Conservation (phyloP, 2,888 invertebrate genomes). For the Eutolmus rufibarbis region DNA sequence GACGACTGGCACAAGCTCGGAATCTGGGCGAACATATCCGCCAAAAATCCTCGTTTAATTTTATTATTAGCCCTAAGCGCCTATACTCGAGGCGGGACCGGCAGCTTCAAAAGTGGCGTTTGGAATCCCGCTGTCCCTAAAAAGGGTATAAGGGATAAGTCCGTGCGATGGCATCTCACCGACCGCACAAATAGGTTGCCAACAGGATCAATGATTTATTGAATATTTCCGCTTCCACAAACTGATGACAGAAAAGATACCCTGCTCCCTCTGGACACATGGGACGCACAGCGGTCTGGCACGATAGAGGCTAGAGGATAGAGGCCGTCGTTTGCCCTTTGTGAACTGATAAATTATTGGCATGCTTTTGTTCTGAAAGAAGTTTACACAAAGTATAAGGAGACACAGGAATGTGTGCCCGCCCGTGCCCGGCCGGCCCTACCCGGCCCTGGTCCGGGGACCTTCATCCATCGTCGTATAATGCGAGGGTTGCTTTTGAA, state of each 20-base stretch:
- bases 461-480: neutral
- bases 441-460: neutral
- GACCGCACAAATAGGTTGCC: conserved; percentile 48
- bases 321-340: conserved; percentile 24
- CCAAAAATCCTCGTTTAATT: conserved; percentile 20
- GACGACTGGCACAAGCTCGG: neutral
- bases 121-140: neutral
- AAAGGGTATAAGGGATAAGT: neutral
- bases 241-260: neutral
- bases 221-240: conserved; percentile 48
- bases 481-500: conserved; percentile 33
- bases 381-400: conserved; percentile 41
- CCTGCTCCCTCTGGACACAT: conserved; percentile 12
- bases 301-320: neutral
- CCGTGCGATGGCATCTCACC: conserved; percentile 20
- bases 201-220: conserved; percentile 51
- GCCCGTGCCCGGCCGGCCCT: neutral
- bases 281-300: neutral
- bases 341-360: conserved; percentile 32
- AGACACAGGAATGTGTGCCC: conserved; percentile 36
- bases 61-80: neutral
- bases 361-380: conserved; percentile 37
- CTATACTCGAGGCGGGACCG: neutral
- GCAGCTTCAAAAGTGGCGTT: neutral
- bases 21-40: neutral